Evolutionary conservation across 2,888 invertebrate species (phyloP).

Genomic region (Sturmia bella): DNA sequence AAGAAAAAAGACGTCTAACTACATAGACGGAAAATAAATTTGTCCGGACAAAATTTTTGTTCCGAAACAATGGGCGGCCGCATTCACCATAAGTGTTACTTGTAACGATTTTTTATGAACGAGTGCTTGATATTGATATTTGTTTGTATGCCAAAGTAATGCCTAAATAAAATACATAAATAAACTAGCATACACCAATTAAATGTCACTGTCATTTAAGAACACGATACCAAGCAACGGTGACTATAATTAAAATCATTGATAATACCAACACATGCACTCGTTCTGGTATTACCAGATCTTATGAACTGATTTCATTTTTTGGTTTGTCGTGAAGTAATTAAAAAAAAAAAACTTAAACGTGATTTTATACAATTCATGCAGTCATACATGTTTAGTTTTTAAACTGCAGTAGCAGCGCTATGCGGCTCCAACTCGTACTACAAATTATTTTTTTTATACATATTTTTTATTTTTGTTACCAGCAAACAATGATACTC

Average conservation of each 20-base stretch:
- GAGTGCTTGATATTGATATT: too few species aligned
- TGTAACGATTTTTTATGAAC: too few species aligned
- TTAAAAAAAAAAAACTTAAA: conserved; percentile 61
- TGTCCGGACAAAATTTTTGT: too few species aligned
- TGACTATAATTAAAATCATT: conserved; percentile 56
- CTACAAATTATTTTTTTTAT: conserved; percentile 38
- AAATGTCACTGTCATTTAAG: not conserved
- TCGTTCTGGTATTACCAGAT: conserved; percentile 23
- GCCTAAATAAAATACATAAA: too few species aligned
- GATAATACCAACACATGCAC: conserved; percentile 41
- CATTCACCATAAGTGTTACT: too few species aligned
- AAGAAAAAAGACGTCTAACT: too few species aligned
- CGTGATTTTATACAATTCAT: conserved; percentile 56
- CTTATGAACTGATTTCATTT: conserved; percentile 49
- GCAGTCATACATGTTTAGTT: not conserved
- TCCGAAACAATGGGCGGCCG: too few species aligned
- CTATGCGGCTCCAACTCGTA: too few species aligned
- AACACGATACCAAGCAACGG: conserved; percentile 13
- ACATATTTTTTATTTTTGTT: conserved; percentile 9
- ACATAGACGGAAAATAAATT: too few species aligned
- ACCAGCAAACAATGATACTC: conserved; percentile 40
- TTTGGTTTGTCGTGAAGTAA: conserved; percentile 56
- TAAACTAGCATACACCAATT: too few species aligned
- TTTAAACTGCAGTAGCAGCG: conserved; percentile 7
- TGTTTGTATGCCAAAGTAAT: too few species aligned